These are phyloP conservation scores for Psittacara wagleri DNA, from an alignment of 2,113 vertebrate genomes.

Conservation along the genomic window DNA sequence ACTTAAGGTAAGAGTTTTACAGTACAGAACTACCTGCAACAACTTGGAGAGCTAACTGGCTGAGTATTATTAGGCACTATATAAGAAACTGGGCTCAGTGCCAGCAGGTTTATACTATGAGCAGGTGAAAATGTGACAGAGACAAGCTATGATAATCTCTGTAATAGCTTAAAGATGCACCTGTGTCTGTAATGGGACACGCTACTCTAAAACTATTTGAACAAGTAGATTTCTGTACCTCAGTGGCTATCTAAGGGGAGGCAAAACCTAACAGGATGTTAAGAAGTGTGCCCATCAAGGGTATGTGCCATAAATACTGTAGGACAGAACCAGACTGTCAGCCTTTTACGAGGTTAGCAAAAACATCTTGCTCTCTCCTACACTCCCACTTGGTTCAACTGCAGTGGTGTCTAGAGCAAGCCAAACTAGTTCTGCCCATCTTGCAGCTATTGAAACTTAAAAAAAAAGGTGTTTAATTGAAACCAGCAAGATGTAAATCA, in stretches of 20 bases:
- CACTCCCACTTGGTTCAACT: not conserved
- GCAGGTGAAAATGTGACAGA: not conserved
- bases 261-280: not conserved
- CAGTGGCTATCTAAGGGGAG: not conserved
- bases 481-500: conserved; percentile 59
- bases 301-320: not conserved
- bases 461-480: conserved; percentile 41
- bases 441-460: conserved; percentile 23
- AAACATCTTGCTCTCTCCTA: not conserved
- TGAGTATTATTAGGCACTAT: not conserved
- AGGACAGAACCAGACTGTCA: not conserved
- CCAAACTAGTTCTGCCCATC: conserved; percentile 41
- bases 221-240: not conserved
- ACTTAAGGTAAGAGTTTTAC: not conserved
- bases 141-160: not conserved
- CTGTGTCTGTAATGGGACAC: not conserved
- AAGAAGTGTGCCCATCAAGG: not conserved
- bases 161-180: not conserved
- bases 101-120: not conserved
- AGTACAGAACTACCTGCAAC: not conserved
- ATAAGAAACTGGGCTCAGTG: not conserved
- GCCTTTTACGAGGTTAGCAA: conserved; percentile 1
- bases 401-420: conserved; percentile 8
- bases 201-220: not conserved
- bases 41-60: not conserved